Evolutionary conservation across 2,888 invertebrate species (phyloP), one percentile per base, ranked within the genome.

Genomic region (Amphipoea oculea): DNA sequence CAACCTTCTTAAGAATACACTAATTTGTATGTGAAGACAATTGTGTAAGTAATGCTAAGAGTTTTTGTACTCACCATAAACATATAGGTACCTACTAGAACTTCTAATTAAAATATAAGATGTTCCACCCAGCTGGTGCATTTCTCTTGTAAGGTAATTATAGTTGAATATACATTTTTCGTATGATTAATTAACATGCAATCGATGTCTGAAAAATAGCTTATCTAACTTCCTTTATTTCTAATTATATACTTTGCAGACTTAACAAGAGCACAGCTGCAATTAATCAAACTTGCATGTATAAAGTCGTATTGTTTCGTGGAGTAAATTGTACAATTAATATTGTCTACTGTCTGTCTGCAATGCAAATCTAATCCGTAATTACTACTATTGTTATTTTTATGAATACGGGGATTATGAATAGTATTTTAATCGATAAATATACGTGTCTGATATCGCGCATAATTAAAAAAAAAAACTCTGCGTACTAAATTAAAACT

Each of bases 11-110:
- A 76, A 71, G 62, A 78, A 81, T 73, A 29, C 80, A 66, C 65
- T 71, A 65, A 83, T 82, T 85, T 79, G 78, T 86, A 85, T 85
- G 80, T 51, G 20, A 20, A 76, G 69, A 76, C 77, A 86, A 74
- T 71, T 57, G 48, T 76, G 29, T 66, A 40, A 63, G 60, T 60
- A 1, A 73, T 73, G 17, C 67, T 48, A 66, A 48, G 51, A 51
- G 12, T 42, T 65, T 69, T 57, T 72, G 23, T 71, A 48, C 48
- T 1, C 57, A 36, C 14, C 40, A 40, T 51, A 29, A 66, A 23
- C 51, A 1, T 9, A 51, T 17, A 42, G 9, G 2, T 65, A 63
- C 17, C 17, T 45, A 36, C 36, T 54, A 17, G 17, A n/a, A 62
- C 54, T 29, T 40, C 5, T 60, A 57, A 70, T 54, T 73, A 76